These are phyloP conservation scores for Ancistrus triradiatus DNA, from an alignment of 2,113 vertebrate species.

Conservation along the genomic window DNA sequence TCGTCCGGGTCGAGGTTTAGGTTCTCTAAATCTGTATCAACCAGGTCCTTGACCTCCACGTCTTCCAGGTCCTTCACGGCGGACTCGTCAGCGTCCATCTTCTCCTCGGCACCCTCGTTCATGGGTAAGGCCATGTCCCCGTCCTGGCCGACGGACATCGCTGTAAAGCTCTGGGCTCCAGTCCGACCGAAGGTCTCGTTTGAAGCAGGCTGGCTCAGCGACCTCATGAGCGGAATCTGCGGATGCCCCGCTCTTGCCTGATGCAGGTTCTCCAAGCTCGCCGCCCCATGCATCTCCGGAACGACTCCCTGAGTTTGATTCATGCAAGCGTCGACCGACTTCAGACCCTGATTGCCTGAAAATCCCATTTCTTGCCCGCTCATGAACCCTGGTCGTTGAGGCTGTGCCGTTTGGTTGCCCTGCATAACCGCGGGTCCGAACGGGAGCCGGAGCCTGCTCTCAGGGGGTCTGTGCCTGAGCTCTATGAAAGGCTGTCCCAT, in stretches of 20 bases:
- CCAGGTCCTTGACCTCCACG: slow-evolving; percentile 95
- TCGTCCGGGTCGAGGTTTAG: slow-evolving; percentile 90
- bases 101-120: slow-evolving; percentile 77
- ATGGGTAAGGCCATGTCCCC: slow-evolving; percentile 54
- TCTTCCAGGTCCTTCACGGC: slow-evolving; percentile 93
- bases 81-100: slow-evolving; percentile 87
- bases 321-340: slow-evolving; percentile 71
- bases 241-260: slow-evolving; percentile 1
- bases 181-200: slow-evolving; percentile 69
- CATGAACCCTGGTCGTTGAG: slow-evolving; percentile 72
- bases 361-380: slow-evolving; percentile 71
- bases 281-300: slow-evolving; percentile 67
- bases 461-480: slow-evolving; percentile 81
- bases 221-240: slow-evolving; percentile 70
- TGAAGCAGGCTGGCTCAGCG: slow-evolving; percentile 75
- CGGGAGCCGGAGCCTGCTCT: slow-evolving; percentile 76
- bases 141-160: slow-evolving; percentile 61
- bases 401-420: slow-evolving; percentile 64
- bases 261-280: slow-evolving; percentile 77
- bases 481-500: slow-evolving; percentile 93
- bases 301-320: slow-evolving; percentile 59
- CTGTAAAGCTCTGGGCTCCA: slow-evolving; percentile 59
- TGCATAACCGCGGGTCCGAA: slow-evolving; percentile 67
- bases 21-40: slow-evolving; percentile 89
- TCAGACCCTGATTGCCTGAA: slow-evolving; percentile 64